Percentiles rank a stretch among this genome's conserved stretches.
Evolutionary conservation across 2,113 vertebrate species (phyloP).

Genomic region (Setophaga petechia): DNA sequence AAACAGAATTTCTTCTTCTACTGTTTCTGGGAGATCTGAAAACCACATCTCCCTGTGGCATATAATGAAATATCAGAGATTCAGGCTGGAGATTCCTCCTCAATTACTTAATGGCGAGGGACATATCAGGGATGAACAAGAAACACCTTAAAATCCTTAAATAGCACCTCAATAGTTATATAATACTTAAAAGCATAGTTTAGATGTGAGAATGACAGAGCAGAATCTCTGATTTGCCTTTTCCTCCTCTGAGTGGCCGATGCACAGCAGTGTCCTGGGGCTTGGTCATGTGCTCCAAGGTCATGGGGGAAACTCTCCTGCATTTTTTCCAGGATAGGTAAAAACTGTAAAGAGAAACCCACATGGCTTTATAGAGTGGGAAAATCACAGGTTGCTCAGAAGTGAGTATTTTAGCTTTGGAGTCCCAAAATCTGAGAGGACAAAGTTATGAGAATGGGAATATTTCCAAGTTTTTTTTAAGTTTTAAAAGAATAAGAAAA

Average conservation of each 20-base stretch:
- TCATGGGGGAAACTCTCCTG: neutral
- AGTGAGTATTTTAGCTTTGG: neutral
- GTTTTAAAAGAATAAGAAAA: neutral
- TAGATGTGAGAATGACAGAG: neutral
- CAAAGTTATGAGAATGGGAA: neutral
- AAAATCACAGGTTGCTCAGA: neutral
- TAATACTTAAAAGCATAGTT: neutral
- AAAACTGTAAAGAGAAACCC: neutral
- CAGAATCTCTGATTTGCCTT: neutral
- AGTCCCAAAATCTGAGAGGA: neutral
- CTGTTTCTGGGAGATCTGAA: neutral
- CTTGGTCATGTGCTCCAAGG: rapidly evolving
- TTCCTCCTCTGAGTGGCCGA: rapidly evolving
- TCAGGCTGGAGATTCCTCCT: neutral
- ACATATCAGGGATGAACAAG: neutral
- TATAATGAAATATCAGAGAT: neutral
- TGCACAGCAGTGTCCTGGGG: too few species aligned
- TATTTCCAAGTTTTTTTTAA: neutral
- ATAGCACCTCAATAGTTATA: neutral
- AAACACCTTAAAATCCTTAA: neutral
- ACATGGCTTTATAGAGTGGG: neutral
- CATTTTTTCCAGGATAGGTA: neutral
- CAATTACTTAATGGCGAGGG: neutral
- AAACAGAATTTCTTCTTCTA: neutral
- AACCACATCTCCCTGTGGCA: neutral